Base-by-base conservation (phyloP, 2,113 vertebrate genomes). In the Ageneiosus marmoratus region DNA sequence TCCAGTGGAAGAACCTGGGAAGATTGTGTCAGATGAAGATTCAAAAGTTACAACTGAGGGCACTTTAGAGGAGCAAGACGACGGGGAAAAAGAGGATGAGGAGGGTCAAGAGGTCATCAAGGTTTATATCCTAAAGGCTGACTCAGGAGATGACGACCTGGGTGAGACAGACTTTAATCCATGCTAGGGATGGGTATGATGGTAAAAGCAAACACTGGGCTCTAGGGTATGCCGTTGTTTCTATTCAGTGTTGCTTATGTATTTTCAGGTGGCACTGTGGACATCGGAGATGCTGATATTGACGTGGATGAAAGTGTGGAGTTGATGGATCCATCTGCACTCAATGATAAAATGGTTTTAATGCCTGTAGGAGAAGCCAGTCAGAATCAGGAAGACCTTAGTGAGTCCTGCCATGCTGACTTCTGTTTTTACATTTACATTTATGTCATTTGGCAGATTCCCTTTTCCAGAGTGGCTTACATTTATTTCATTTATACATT, bases 41-140 rank as follows among this genome's bases (percentile, higher is more conserved):
- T 95, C 95, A 37, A 97, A 97, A 91, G 95, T 97, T 51, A 95
- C 96, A 2, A 94, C 97, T 90, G 96, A 96, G 83, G 94, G 95
- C 84, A 95, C 96, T 82, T 91, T 94, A 80, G 93, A 93, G 85
- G 93, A 94, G 86, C 93, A 97, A 89, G 95, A 95, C 5, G 83
- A 85, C 44, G 96, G 96, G 88, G 94, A 95, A 89, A 97, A 96
- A 93, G 98, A 99, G 93, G 98, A 99, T 91, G 96, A 98, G 83
- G 97, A 99, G 82, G 96, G 96, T 74, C 95, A 97, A 91, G 98
- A 99, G 92, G 97, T 99, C 91, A 99, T 99, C 91, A 99, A 99
- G 88, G 97, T 99, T 85, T 99, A 99, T 92, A 99, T 99, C 92
- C 97, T 99, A 93, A 99, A 99, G 93, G 97, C 98, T 84, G 97